Evolutionary conservation across 1,140 invertebrate genomes (phyloP).

Genomic region (Maniola jurtina): DNA sequence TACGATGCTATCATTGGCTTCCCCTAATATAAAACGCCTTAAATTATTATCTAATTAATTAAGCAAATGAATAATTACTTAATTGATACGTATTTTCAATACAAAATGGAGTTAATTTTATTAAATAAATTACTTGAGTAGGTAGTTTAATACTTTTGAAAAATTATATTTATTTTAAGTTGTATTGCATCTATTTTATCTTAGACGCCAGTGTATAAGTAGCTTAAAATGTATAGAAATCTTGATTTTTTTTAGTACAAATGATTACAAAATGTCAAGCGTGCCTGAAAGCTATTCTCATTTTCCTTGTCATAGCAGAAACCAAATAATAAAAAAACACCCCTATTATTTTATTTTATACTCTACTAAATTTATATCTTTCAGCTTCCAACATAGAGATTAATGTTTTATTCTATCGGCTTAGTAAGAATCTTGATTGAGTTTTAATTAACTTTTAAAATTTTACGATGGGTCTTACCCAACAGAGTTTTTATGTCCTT

Average conservation of each 20-base stretch:
- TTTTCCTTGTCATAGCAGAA: constrained; percentile 3
- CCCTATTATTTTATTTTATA: constrained; percentile 13
- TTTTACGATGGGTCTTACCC: constrained; percentile 32
- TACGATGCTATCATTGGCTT: no score
- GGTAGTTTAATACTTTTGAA: no score
- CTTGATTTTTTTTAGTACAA: constrained; percentile 6
- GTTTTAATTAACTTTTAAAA: constrained; percentile 41
- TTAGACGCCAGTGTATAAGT: no score
- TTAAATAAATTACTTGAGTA: no score
- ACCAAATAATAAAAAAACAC: neutral
- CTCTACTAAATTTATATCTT: constrained; percentile 25
- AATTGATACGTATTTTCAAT: no score
- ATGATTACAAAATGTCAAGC: constrained; percentile 5
- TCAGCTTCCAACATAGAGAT: constrained; percentile 32
- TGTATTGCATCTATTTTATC: neutral
- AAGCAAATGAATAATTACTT: no score
- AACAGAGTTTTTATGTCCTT: constrained; percentile 28
- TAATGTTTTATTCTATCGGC: constrained; percentile 35
- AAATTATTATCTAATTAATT: no score
- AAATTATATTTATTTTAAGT: no score
- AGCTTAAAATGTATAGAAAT: neutral
- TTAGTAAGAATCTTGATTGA: constrained; percentile 38
- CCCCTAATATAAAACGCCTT: no score
- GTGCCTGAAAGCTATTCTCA: neutral
- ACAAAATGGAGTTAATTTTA: no score